phyloP scores from a whole-genome alignment of 2,113 vertebrate species.

The Regulus satrapa region DNA sequence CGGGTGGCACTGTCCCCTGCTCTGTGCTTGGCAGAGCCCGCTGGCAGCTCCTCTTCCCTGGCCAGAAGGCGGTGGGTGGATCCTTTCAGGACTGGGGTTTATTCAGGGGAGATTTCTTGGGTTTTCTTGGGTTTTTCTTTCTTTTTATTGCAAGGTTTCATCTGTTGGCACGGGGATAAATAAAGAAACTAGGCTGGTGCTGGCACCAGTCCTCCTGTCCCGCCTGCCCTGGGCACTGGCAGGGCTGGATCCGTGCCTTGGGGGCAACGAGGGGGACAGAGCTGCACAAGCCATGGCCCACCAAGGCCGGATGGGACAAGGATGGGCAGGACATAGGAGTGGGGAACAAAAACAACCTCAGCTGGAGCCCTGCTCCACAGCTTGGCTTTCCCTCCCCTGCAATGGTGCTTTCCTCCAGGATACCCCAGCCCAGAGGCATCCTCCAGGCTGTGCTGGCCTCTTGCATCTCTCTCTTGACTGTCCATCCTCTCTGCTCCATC shows the following conservation, averaged over 20 bases:
- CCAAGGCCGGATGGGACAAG: not conserved
- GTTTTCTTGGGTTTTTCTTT: not conserved
- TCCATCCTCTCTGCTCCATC: rapidly evolving
- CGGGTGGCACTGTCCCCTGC: not conserved
- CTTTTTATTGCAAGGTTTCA: not conserved
- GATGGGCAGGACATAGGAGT: not conserved
- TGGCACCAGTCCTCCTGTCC: rapidly evolving
- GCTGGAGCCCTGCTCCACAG: not conserved
- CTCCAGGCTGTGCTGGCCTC: not conserved
- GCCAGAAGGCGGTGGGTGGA: slow-evolving; percentile 17
- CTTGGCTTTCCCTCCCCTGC: not conserved
- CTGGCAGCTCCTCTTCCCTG: not conserved
- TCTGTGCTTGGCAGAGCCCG: not conserved
- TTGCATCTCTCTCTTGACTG: not conserved
- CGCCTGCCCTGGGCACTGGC: not conserved
- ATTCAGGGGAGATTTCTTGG: not conserved
- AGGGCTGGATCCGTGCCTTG: not conserved
- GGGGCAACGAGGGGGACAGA: not conserved
- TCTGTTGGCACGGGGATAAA: not conserved
- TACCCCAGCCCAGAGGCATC: not conserved
- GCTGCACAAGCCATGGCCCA: not conserved
- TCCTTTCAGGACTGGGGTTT: slow-evolving; percentile 22
- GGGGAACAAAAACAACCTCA: not conserved
- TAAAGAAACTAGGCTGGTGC: not conserved
- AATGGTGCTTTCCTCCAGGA: not conserved